Conservation (phyloP, 2,113 vertebrate genomes). For the Onychorhynchus coronatus region DNA sequence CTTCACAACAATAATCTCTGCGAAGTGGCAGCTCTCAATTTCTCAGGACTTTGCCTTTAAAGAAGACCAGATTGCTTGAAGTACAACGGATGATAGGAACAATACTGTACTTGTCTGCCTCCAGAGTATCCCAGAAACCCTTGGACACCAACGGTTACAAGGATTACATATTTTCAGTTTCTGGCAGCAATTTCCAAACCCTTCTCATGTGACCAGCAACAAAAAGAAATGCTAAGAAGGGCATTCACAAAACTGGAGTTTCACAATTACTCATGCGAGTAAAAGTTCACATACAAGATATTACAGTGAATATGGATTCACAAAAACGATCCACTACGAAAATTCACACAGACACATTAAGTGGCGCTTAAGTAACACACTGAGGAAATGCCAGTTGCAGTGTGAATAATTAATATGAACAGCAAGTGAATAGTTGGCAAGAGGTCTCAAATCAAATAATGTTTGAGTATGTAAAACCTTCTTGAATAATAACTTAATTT, state of each 20-base stretch:
- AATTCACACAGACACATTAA: background rate
- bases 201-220: slow-evolving; percentile 25
- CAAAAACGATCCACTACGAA: fast-evolving
- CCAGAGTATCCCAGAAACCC: slow-evolving; percentile 22
- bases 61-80: background rate
- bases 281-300: background rate
- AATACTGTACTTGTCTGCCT: slow-evolving; percentile 18
- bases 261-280: slow-evolving; percentile 2
- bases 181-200: slow-evolving; percentile 34
- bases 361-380: background rate
- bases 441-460: background rate
- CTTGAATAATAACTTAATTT: background rate
- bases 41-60: slow-evolving; percentile 19
- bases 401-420: slow-evolving; percentile 46
- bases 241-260: background rate
- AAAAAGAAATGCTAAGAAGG: background rate
- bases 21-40: background rate
- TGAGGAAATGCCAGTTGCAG: slow-evolving; percentile 29
- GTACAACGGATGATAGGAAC: slow-evolving; percentile 3
- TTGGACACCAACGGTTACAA: background rate
- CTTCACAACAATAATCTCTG: background rate
- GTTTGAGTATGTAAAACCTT: slow-evolving; percentile 2
- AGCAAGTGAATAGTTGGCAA: slow-evolving; percentile 32
- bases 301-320: background rate
- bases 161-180: slow-evolving; percentile 44